phyloP scores from a whole-genome alignment of 2,113 vertebrate genomes.

The Scophthalmus maximus region DNA sequence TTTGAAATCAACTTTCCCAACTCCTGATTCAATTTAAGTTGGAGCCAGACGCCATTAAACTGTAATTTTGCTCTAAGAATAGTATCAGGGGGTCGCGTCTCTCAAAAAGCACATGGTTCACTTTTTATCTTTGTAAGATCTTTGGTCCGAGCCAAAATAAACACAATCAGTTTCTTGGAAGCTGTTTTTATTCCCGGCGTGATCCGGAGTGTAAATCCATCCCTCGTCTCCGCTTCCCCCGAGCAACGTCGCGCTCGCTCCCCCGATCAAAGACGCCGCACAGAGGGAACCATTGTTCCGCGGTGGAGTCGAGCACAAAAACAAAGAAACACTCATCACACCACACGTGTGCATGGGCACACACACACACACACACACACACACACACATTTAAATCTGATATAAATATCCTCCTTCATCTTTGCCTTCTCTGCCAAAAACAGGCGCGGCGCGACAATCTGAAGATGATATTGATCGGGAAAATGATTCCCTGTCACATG shows the following conservation, averaged over 20 bases:
- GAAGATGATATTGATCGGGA: too few species aligned
- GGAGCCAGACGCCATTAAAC: neutral
- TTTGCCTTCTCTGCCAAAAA: too few species aligned
- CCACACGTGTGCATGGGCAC: neutral
- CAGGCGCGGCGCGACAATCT: too few species aligned
- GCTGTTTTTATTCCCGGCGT: constrained; percentile 39
- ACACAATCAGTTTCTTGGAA: constrained; percentile 16
- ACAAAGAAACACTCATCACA: constrained; percentile 40
- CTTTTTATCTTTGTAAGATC: neutral
- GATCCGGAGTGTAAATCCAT: constrained; percentile 27
- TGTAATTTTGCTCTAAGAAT: neutral
- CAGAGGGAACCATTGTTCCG: constrained; percentile 55
- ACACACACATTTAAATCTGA: too few species aligned
- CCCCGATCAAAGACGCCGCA: constrained; percentile 63
- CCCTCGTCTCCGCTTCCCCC: neutral
- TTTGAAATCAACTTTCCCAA: neutral
- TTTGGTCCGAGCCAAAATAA: neutral
- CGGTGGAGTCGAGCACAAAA: constrained; percentile 22
- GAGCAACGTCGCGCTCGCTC: constrained; percentile 29
- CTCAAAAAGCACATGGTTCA: neutral
- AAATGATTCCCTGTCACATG: too few species aligned
- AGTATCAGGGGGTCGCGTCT: neutral
- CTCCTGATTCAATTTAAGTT: neutral
- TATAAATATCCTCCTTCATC: too few species aligned
- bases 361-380: neutral